Evolutionary conservation across 2,888 invertebrate genomes (phyloP).

Genomic region (Dasysyrphus tricinctus): DNA sequence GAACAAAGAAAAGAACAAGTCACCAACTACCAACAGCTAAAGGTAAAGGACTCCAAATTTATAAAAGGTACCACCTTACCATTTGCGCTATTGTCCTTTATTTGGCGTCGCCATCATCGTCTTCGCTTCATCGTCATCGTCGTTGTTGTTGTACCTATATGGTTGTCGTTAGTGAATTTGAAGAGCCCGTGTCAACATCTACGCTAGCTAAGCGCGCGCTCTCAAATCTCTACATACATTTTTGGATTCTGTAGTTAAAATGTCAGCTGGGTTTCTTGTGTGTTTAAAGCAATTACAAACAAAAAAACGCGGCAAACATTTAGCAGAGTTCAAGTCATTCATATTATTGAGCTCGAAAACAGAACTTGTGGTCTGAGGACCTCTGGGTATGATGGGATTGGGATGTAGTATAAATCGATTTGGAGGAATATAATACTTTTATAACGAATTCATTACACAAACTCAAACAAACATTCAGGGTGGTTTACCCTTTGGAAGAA

Average conservation of each 20-base stretch:
- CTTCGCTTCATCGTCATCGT: conserved; percentile 33
- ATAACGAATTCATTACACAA: conserved; percentile 46
- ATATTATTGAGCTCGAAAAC: conserved; percentile 45
- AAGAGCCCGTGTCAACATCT: conserved; percentile 76
- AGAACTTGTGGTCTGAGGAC: conserved; percentile 20
- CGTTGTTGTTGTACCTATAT: neutral
- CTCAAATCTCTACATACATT: neutral
- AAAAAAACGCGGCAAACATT: conserved; percentile 50
- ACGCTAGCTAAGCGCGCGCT: conserved; percentile 76
- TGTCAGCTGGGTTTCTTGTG: conserved; percentile 40
- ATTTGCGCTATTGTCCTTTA: conserved; percentile 54
- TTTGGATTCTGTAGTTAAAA: conserved; percentile 14
- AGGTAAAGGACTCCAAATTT: conserved; percentile 47
- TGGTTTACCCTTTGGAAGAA: conserved; percentile 44
- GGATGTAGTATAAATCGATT: conserved; percentile 50
- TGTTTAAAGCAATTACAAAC: conserved; percentile 44
- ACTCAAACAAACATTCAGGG: conserved; percentile 23
- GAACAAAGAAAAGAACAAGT: conserved; percentile 71
- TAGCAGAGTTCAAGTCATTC: conserved; percentile 38
- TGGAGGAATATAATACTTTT: conserved; percentile 17
- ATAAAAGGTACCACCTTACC: conserved; percentile 47
- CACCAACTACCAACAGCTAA: conserved; percentile 65
- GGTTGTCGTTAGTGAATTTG: conserved; percentile 77
- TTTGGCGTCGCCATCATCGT: conserved; percentile 42
- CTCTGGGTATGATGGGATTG: conserved; percentile 6